These are phyloP conservation scores for Nowickia ferox DNA, from an alignment of 2,888 invertebrate genomes.

Conservation along the genomic window DNA sequence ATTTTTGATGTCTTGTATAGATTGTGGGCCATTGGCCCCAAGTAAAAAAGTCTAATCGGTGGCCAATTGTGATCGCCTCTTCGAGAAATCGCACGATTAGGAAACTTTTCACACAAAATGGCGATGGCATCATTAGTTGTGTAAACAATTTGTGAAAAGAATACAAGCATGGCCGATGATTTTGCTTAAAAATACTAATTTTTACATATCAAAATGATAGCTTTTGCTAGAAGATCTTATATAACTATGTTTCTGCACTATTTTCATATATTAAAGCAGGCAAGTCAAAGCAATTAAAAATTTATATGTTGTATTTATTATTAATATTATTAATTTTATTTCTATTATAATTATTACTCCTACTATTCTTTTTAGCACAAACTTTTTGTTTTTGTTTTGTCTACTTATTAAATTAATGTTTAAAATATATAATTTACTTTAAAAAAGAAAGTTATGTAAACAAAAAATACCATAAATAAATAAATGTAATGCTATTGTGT, in stretches of 20 bases:
- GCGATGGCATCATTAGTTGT: too few species aligned
- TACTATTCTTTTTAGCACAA: constrained; percentile 18
- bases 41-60: too few species aligned
- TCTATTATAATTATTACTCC: constrained; percentile 11
- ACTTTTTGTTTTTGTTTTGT: constrained; percentile 50
- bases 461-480: constrained; percentile 1
- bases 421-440: constrained; percentile 31
- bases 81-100: too few species aligned
- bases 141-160: too few species aligned
- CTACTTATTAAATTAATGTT: constrained; percentile 35
- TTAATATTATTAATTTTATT: constrained; percentile 21
- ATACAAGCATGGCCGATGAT: too few species aligned
- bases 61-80: too few species aligned
- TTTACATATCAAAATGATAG: too few species aligned
- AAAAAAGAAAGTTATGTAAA: constrained; percentile 20
- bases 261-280: background rate
- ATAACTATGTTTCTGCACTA: constrained; percentile 1
- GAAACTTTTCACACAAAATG: too few species aligned
- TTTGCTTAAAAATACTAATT: too few species aligned
- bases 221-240: too few species aligned
- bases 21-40: too few species aligned
- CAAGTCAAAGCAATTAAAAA: background rate
- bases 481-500: constrained; percentile 37
- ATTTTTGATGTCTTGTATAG: too few species aligned
- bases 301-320: constrained; percentile 46